phyloP scores from a whole-genome alignment of 2,113 vertebrate genomes.

The Zootoca vivipara region DNA sequence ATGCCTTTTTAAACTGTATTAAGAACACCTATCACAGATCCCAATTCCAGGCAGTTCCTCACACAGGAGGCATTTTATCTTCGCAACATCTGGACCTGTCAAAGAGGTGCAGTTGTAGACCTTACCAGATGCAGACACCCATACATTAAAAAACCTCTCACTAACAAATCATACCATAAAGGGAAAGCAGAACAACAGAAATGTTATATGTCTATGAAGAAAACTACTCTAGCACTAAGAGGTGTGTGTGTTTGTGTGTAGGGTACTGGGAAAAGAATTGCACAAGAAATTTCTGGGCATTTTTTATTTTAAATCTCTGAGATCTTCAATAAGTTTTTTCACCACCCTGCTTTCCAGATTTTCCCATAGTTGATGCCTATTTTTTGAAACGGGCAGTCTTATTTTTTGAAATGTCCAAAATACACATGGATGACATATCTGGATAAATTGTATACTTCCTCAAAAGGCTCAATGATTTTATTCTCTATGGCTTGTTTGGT shows the following conservation, averaged over 20 bases:
- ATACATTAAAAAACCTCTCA: slow-evolving; percentile 66
- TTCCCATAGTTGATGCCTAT: slow-evolving; percentile 44
- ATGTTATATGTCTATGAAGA: slow-evolving; percentile 63
- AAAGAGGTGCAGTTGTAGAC: slow-evolving; percentile 68
- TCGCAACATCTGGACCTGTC: slow-evolving; percentile 80
- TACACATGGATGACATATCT: slow-evolving; percentile 63
- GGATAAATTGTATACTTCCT: slow-evolving; percentile 67
- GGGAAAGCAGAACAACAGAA: slow-evolving; percentile 54
- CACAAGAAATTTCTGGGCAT: slow-evolving; percentile 31
- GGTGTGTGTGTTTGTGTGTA: not conserved
- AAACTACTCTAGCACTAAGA: slow-evolving; percentile 39
- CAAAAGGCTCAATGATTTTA: slow-evolving; percentile 68
- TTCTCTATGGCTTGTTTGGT: slow-evolving; percentile 44
- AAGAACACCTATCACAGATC: slow-evolving; percentile 72
- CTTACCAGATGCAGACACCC: slow-evolving; percentile 72
- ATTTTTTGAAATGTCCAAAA: slow-evolving; percentile 50
- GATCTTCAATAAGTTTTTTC: slow-evolving; percentile 50
- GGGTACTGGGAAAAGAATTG: not conserved
- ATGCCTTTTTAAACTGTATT: slow-evolving; percentile 80
- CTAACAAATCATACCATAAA: slow-evolving; percentile 72
- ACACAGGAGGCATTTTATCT: slow-evolving; percentile 78
- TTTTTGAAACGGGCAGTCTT: no score
- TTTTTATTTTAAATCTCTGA: slow-evolving; percentile 41
- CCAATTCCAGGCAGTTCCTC: slow-evolving; percentile 70
- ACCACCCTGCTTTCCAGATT: slow-evolving; percentile 23